Conservation (phyloP, 2,888 invertebrate species). For the Monoplex corrugatus region DNA sequence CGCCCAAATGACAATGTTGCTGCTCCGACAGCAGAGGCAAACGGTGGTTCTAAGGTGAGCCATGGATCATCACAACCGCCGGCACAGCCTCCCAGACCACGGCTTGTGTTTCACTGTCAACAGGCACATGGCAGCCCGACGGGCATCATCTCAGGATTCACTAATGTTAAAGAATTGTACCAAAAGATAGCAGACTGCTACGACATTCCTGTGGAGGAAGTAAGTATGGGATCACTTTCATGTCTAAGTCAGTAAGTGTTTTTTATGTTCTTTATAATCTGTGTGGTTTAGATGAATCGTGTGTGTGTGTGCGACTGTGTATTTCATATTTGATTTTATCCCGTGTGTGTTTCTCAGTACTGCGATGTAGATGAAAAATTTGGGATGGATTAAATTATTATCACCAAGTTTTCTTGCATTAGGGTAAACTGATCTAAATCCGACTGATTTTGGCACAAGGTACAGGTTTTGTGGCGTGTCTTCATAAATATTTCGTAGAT, state of each 20-base stretch:
- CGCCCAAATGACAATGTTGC: conserved; percentile 55
- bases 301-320: too few species aligned
- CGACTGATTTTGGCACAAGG: too few species aligned
- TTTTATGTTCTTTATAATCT: too few species aligned
- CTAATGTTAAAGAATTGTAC: conserved; percentile 96
- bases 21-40: conserved; percentile 57
- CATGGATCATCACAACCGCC: conserved; percentile 48
- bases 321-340: neutral
- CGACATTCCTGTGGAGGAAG: conserved; percentile 89
- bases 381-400: neutral
- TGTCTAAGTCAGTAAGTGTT: too few species aligned
- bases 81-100: conserved; percentile 83
- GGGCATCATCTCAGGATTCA: conserved; percentile 95
- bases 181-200: conserved; percentile 97
- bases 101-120: conserved; percentile 96
- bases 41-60: conserved; percentile 56
- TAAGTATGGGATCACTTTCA: conserved; percentile 82
- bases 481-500: too few species aligned
- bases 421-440: too few species aligned
- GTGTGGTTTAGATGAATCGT: too few species aligned
- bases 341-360: too few species aligned
- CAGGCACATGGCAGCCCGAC: conserved; percentile 98
- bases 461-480: too few species aligned
- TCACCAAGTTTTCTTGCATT: too few species aligned
- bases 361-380: too few species aligned